These are phyloP conservation scores for Siphlonurus alternatus DNA, from an alignment of 2,888 invertebrate genomes.

Conservation along the genomic window DNA sequence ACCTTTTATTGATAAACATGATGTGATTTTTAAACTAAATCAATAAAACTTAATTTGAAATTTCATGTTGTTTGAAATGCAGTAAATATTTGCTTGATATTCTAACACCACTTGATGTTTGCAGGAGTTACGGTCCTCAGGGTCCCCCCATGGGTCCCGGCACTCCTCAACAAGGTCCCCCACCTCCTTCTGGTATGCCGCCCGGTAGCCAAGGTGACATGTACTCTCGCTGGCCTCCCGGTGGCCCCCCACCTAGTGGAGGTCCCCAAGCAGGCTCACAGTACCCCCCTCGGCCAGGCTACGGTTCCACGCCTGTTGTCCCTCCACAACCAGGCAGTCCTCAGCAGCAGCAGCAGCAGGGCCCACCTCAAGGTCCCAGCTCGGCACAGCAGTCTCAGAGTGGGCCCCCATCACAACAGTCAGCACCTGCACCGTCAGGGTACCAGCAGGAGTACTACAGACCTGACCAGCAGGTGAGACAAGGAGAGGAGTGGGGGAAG, in stretches of 20 bases:
- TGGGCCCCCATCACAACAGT: slow-evolving; percentile 1
- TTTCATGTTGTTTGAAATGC: no score
- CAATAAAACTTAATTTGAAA: no score
- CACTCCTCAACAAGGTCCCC: slow-evolving; percentile 7
- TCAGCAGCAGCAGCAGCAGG: slow-evolving; percentile 1
- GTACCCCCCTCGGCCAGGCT: slow-evolving; percentile 24
- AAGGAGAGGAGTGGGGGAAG: no score
- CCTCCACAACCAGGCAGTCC: not conserved
- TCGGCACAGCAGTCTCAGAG: slow-evolving; percentile 9
- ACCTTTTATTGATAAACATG: no score
- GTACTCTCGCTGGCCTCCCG: not conserved
- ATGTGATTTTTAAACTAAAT: no score
- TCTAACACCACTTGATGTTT: no score
- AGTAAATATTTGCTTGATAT: no score
- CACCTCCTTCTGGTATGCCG: not conserved
- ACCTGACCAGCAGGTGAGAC: slow-evolving; percentile 22
- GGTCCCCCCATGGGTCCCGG: not conserved
- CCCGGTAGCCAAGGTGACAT: not conserved
- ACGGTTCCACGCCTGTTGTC: not conserved
- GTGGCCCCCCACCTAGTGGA: slow-evolving; percentile 22
- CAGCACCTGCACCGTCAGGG: slow-evolving; percentile 15
- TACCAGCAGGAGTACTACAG: slow-evolving; percentile 38
- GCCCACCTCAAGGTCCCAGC: slow-evolving; percentile 3
- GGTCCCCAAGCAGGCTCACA: slow-evolving; percentile 13
- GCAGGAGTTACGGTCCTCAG: not conserved